Conservation (phyloP, 2,888 invertebrate species). For the Ligdia adustata region DNA sequence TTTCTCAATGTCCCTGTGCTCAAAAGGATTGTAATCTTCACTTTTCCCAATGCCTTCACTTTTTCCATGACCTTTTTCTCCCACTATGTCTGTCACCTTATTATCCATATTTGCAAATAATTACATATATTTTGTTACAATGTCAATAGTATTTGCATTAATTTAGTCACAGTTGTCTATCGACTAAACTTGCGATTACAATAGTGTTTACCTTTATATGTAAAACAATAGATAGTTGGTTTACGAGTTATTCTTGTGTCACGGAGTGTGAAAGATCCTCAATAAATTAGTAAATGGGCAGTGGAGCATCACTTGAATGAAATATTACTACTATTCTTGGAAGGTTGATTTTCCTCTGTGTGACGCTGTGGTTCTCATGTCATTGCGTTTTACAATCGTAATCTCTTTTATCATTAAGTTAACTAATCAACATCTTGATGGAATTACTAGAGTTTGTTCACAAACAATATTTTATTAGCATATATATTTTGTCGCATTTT, state of each 20-base stretch:
- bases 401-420: conserved; percentile 30
- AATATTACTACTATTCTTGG: conserved; percentile 6
- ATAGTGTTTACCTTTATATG: neutral
- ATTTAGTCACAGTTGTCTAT: neutral
- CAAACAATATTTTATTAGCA: neutral
- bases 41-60: conserved; percentile 4
- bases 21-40: conserved; percentile 65
- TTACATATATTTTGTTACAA: too few relatives aligned
- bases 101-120: conserved; percentile 7
- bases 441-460: conserved; percentile 2
- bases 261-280: neutral
- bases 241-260: neutral
- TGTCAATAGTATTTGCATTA: too few relatives aligned
- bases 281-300: neutral
- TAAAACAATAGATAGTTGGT: neutral
- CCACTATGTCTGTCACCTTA: neutral
- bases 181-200: neutral
- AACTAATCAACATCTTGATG: conserved; percentile 20
- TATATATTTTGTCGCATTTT: neutral
- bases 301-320: neutral
- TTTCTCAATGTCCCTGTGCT: conserved; percentile 64
- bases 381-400: conserved; percentile 34
- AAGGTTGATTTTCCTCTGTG: neutral
- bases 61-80: neutral
- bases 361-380: conserved; percentile 18